These are phyloP conservation scores for Anoplophora glabripennis DNA, from an alignment of 1,140 invertebrate species.

Conservation along the genomic window DNA sequence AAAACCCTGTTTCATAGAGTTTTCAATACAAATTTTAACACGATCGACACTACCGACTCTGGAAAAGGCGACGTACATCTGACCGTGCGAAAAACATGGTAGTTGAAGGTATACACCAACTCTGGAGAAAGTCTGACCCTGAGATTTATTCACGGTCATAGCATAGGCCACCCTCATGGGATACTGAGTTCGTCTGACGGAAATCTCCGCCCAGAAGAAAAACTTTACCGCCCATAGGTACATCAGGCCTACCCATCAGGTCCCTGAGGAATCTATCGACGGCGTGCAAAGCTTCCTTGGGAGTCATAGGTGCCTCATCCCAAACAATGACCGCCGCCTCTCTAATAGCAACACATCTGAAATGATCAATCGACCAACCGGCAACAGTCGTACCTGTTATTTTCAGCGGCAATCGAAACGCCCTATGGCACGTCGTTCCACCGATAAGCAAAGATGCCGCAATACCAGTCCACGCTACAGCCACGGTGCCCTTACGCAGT, in stretches of 20 bases:
- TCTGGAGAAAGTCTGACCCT: too few species aligned
- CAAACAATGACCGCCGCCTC: slow-evolving; percentile 42
- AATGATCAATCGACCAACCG: background rate
- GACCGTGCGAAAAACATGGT: too few species aligned
- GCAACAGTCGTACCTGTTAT: background rate
- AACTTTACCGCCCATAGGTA: slow-evolving; percentile 2
- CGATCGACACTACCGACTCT: too few species aligned
- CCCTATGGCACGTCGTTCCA: slow-evolving; percentile 37
- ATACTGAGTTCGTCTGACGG: too few species aligned
- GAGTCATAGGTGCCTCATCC: slow-evolving; percentile 42
- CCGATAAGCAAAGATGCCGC: slow-evolving; percentile 35
- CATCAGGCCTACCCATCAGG: slow-evolving; percentile 5
- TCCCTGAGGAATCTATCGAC: slow-evolving; percentile 29
- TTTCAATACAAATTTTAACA: too few species aligned
- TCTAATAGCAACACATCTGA: too few species aligned
- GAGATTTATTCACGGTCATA: too few species aligned
- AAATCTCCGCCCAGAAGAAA: slow-evolving; percentile 11
- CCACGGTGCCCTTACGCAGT: slow-evolving; percentile 17
- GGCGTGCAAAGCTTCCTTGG: slow-evolving; percentile 27
- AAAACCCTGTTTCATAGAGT: too few species aligned
- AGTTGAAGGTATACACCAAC: too few species aligned
- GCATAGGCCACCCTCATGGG: too few species aligned
- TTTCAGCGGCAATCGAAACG: slow-evolving; percentile 35
- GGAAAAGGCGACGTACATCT: too few species aligned
- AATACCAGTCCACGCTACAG: slow-evolving; percentile 40